A percentile compares a stretch with the other conserved stretches of the same genome.
phyloP scores from a whole-genome alignment of 2,797 vertebrate species.

The Streptopelia turtur region DNA sequence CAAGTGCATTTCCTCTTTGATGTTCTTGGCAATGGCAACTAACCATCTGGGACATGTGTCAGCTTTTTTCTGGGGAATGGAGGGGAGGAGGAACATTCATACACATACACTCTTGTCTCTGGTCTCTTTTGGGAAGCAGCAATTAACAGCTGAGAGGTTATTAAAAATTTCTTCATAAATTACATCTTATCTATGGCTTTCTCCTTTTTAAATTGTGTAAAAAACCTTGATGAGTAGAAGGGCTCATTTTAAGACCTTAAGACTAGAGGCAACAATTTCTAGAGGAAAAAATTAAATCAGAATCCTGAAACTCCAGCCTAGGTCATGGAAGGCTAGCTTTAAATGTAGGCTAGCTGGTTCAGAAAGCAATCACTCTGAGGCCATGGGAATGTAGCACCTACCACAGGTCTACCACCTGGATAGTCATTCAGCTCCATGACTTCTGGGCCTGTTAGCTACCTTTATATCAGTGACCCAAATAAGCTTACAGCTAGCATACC shows the following conservation, averaged over 20 bases:
- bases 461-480: neutral
- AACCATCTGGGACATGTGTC: constrained; percentile 65
- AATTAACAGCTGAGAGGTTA: constrained; percentile 68
- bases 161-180: constrained; percentile 68
- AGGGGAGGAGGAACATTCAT: constrained; percentile 59
- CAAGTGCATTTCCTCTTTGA: constrained; percentile 61
- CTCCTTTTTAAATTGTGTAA: constrained; percentile 26
- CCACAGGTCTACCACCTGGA: neutral
- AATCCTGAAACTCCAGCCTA: neutral
- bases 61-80: constrained; percentile 47
- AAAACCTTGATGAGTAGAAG: constrained; percentile 27
- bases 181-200: constrained; percentile 34
- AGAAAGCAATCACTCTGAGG: neutral
- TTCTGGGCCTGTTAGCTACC: neutral
- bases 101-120: constrained; percentile 52
- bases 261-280: neutral
- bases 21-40: constrained; percentile 66
- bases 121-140: constrained; percentile 63
- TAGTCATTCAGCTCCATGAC: neutral
- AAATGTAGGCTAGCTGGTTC: neutral
- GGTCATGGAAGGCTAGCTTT: neutral
- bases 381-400: neutral
- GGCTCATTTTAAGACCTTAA: neutral
- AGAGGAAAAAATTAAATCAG: neutral
- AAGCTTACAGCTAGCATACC: neutral